Conservation (phyloP, 2,888 invertebrate genomes). For the Microchrysa polita region DNA sequence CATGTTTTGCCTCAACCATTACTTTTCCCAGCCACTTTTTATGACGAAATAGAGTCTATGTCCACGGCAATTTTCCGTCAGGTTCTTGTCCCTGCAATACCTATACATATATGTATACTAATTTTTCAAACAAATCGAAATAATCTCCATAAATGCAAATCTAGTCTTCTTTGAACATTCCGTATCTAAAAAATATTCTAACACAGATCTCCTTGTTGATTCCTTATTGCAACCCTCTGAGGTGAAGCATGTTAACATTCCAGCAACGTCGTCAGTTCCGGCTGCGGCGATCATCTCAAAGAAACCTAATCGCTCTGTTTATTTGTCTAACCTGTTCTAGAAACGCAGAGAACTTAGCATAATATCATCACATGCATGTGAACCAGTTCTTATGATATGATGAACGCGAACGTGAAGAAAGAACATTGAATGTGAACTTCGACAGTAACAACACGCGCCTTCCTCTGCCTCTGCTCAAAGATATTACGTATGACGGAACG, state of each 20-base stretch:
- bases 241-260: not conserved
- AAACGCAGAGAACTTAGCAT: not conserved
- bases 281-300: not conserved
- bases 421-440: constrained; percentile 15
- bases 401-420: constrained; percentile 21
- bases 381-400: constrained; percentile 35
- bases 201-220: too few species aligned
- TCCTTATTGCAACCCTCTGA: not conserved
- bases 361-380: constrained; percentile 26
- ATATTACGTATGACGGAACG: not conserved
- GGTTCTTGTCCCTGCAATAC: too few species aligned
- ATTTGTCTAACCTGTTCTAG: constrained; percentile 29
- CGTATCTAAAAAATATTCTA: too few species aligned
- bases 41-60: too few species aligned
- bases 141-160: too few species aligned
- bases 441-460: not conserved
- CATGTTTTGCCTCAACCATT: too few species aligned
- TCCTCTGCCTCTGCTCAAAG: too few species aligned
- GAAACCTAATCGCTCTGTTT: constrained; percentile 28
- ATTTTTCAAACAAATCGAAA: too few species aligned
- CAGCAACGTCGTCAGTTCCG: not conserved
- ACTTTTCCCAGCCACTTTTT: too few species aligned
- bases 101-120: too few species aligned
- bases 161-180: too few species aligned
- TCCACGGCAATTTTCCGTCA: too few species aligned